Base-by-base conservation (phyloP, 1,140 invertebrate genomes). In the Akabosia matsudoensis region DNA sequence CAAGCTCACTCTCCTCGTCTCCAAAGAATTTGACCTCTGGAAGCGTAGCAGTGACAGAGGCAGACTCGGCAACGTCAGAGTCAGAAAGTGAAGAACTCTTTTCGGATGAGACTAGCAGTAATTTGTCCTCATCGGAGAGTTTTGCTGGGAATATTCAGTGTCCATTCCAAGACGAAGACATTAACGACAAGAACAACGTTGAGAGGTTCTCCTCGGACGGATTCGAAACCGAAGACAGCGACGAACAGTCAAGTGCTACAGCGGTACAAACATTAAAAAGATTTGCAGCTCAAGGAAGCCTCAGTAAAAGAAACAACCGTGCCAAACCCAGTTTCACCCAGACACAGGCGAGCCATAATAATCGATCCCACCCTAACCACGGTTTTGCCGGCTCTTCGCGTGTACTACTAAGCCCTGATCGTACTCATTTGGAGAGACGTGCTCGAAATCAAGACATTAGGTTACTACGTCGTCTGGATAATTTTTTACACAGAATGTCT, bases 401-500 rank as follows among this genome's bases (percentile, higher is more conserved):
- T n/a, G n/a, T n/a, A n/a, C n/a, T n/a, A n/a, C n/a, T n/a, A n/a
- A n/a, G n/a, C n/a, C n/a, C n/a, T n/a, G n/a, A n/a, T n/a, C n/a
- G n/a, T n/a, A n/a, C n/a, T n/a, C n/a, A n/a, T n/a, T n/a, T 10
- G 24, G 54, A 56, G 24, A 56, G 54, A 22, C 4, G 10, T 13
- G 54, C 54, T 24, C 10, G 3, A 56, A 67, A 67, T 30, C 61
- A 45, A 45, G 24, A 34, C 10, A 10, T 22, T 7, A 7, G 14
- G 2, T 30, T 72, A n/a, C 33, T 34, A 45, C 33, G 70, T 2
- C 70, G 37, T n/a, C 16, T 78, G 0, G 74, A 78, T 67, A 37
- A 24, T n/a, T 71, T 54, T n/a, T n/a, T 70, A 2, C 30, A 56
- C 61, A 71, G 34, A 71, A 73, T 79, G 76, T 75, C 37, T 34